Evolutionary conservation across 2,113 vertebrate species (phyloP), one percentile per base, ranked within the genome.

Genomic region (Balaenoptera acutorostrata): DNA sequence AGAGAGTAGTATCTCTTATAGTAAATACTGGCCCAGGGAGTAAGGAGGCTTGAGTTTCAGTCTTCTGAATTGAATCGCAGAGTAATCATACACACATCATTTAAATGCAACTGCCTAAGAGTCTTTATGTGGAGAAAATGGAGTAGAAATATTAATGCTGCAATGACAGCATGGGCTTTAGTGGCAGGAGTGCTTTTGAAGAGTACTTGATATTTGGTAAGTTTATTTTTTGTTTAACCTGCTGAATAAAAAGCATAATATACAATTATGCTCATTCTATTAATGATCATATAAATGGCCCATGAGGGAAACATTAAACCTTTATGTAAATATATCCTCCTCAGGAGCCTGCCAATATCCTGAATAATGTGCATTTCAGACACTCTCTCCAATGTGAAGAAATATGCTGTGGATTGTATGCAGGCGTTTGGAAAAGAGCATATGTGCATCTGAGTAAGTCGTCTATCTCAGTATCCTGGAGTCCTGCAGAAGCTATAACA

Each of bases 221-320:
- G 90, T 93, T 94, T 88, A 94, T 74, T 95, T 90, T 94, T 71
- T 83, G 82, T 78, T 88, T 77, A 85, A 72, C 36, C 71, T 61
- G 25, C n/a, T 68, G 64, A 81, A 95, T 94, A 90, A 94, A 88
- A 91, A 71, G 74, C 14, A 90, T 55, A 52, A 78, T 83, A 68
- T 78, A 88, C 21, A 49, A 64, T 75, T 87, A 39, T 74, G 23
- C 12, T 75, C 72, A 82, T 92, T 88, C 69, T 75, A 95, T 95
- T 97, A 96, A 95, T 92, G 74, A 93, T 21, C 78, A 77, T 39
- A 92, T 75, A 90, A 88, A 85, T 5, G 8, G 68, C 41, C 55
- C 66, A 52, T 13, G 55, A 83, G 31, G 75, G 52, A 83, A 90
- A 78, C 27, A 46, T 74, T 95, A 86, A 59, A 39, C 66, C 89